Evolutionary conservation across 2,797 vertebrate genomes (phyloP).

Genomic region (Potorous gilbertii): DNA sequence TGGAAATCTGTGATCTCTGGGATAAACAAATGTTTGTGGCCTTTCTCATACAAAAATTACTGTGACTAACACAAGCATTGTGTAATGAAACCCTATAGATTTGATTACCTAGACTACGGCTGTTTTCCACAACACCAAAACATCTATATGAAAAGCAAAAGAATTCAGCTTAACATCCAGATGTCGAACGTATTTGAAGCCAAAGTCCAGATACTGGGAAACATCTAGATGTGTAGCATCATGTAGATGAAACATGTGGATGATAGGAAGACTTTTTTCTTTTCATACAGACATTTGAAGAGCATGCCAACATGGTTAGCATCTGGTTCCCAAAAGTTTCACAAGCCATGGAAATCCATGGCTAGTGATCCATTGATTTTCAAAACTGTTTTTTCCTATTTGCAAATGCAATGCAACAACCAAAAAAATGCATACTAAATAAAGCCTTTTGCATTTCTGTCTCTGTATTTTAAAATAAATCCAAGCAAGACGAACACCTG

Average conservation of each 20-base stretch:
- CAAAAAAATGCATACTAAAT: neutral
- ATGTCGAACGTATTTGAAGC: neutral
- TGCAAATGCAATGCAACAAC: neutral
- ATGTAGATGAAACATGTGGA: neutral
- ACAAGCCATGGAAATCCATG: neutral
- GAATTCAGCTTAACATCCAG: neutral
- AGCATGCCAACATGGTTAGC: neutral
- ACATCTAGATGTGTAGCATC: neutral
- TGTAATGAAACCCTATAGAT: neutral
- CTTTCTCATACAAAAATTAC: conserved; percentile 54
- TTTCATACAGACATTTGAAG: neutral
- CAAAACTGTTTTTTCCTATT: neutral
- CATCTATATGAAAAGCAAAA: neutral
- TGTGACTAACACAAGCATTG: conserved; percentile 72
- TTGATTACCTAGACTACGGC: neutral
- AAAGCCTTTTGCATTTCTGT: neutral
- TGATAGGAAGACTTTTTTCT: neutral
- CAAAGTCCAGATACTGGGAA: neutral
- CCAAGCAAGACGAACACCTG: neutral
- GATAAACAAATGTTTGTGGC: neutral
- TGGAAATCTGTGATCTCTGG: neutral
- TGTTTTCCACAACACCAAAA: neutral
- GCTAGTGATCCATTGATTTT: neutral
- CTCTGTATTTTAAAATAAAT: neutral
- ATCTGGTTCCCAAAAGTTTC: neutral